Evolutionary conservation across 1,140 invertebrate species (phyloP), one percentile per base, ranked within the genome.

Genomic region (Drosophila bocqueti): DNA sequence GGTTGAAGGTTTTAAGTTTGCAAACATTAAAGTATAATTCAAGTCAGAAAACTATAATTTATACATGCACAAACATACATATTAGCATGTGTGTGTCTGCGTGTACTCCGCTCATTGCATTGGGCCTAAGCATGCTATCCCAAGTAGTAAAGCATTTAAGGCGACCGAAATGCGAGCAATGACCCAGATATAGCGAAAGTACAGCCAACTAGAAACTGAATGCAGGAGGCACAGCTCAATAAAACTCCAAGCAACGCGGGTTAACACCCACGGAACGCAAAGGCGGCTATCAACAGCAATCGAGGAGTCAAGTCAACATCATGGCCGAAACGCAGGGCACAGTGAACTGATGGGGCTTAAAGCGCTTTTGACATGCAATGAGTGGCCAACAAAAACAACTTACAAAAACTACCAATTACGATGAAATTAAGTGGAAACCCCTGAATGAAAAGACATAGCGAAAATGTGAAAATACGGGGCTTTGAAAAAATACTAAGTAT

Each of bases 291-390:
- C 74, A 76, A 50, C 74, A 66, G 43, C 54, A 63, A 76, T 55
- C 54, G 54, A 55, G 52, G 18, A 59, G 54, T 47, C 73, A 40
- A 66, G 46, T 47, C 64, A 61, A 78, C 76, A 65, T 65, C 76
- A 79, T 49, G 69, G 76, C 60, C 76, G 46, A 65, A 79, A 77
- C 57, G 36, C 64, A 69, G 57, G 42, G 45, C 13, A 45, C 75
- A 78, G 64, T 57, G 34, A 66, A 59, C 68, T 74, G 74, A 57
- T 65, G 63, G 66, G 60, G 79, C 29, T 79, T 69, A 74, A 86
- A 87, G 68, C 75, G 61, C 71, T 83, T 83, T 79, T 87, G 83
- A 87, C 83, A 87, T 82, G 83, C 79, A 87, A 87, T 60, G 72
- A 87, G 42, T 50, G 11, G 15, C 54, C 21, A 40, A 26, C 55